phyloP scores from a whole-genome alignment of 2,113 vertebrate species.

The Ibidorhyncha struthersii region DNA sequence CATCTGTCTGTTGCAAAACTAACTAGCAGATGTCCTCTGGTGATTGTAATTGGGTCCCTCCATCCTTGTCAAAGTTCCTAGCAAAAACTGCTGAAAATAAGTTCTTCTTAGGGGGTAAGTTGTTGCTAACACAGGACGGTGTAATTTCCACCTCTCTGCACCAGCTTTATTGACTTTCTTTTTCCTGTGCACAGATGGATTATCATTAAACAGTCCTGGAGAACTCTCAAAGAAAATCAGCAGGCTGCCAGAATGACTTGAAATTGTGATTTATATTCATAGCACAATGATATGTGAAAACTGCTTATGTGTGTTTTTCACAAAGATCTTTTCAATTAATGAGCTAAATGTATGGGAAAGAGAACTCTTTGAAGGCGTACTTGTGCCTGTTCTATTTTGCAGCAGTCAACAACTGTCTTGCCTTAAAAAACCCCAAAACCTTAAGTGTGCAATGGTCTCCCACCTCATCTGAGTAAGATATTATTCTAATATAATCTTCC shows the following conservation, averaged over 20 bases:
- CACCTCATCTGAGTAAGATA: background rate
- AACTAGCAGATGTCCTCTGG: background rate
- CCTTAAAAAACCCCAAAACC: background rate
- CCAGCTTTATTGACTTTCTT: background rate
- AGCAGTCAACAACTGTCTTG: background rate
- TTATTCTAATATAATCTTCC: background rate
- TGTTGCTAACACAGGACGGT: background rate
- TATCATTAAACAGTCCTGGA: background rate
- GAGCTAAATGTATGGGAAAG: background rate
- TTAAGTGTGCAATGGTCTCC: background rate
- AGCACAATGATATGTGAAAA: background rate
- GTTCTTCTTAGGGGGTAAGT: background rate
- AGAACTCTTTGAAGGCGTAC: background rate
- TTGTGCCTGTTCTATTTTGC: background rate
- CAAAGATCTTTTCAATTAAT: background rate
- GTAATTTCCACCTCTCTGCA: background rate
- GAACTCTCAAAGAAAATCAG: background rate
- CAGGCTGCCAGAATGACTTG: background rate
- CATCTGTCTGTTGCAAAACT: background rate
- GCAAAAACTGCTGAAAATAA: background rate
- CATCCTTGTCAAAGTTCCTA: background rate
- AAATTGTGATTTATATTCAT: conserved; percentile 2
- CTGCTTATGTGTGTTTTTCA: background rate
- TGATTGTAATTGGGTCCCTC: background rate
- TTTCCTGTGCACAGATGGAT: background rate